Evolutionary conservation across 2,797 vertebrate species (phyloP).

Genomic region (Antennarius maculatus): DNA sequence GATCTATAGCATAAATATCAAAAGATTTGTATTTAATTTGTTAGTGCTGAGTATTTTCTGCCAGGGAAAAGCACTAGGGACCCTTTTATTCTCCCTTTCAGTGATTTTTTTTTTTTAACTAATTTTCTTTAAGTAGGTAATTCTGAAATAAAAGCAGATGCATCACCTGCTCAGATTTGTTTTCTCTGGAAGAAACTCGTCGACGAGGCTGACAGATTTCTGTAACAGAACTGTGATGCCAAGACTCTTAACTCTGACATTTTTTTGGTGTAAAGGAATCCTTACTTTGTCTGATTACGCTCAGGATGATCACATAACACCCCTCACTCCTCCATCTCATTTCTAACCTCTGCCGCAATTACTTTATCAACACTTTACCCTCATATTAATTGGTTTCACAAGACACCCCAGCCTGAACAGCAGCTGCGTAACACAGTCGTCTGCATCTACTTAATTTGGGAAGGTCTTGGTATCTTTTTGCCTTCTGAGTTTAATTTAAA

Average conservation of each 20-base stretch:
- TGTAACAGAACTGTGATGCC: neutral
- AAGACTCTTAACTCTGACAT: neutral
- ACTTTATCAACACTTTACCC: slow-evolving; percentile 66
- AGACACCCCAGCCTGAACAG: slow-evolving; percentile 64
- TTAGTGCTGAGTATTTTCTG: neutral
- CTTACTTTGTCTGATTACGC: slow-evolving; percentile 25
- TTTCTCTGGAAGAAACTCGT: neutral
- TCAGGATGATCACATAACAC: slow-evolving; percentile 27
- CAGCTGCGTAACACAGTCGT: slow-evolving; percentile 65
- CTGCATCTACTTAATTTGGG: slow-evolving; percentile 71
- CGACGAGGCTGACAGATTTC: neutral
- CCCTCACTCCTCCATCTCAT: slow-evolving; percentile 47
- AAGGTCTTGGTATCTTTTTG: slow-evolving; percentile 65
- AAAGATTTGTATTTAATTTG: slow-evolving; percentile 1
- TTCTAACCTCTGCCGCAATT: slow-evolving; percentile 49
- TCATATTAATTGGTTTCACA: slow-evolving; percentile 64
- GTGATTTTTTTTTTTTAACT: neutral
- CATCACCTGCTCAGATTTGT: neutral
- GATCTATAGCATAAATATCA: neutral
- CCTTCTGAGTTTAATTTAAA: slow-evolving; percentile 67
- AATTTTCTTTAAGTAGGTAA: neutral
- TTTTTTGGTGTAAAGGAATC: neutral
- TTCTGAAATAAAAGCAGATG: slow-evolving; percentile 1
- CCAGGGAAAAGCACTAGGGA: neutral
- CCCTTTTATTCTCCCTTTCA: neutral